phyloP scores from a whole-genome alignment of 2,797 vertebrate species.

The Pseudochirops cupreus region DNA sequence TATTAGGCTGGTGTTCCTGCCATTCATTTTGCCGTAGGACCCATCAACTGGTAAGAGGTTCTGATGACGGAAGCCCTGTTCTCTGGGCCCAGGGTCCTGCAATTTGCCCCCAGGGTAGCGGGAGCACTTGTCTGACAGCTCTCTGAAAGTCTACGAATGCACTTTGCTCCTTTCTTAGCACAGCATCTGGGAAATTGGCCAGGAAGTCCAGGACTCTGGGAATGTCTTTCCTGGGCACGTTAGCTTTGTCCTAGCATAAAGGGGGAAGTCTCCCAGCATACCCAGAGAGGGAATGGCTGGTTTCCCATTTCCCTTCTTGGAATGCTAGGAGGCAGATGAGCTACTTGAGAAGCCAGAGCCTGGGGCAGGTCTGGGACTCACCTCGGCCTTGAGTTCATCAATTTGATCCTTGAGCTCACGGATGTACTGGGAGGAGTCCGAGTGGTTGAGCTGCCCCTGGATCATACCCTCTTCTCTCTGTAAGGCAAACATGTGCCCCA shows the following conservation, averaged over 20 bases:
- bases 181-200: not conserved
- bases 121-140: not conserved
- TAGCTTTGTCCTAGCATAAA: not conserved
- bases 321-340: not conserved
- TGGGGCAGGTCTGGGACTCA: conserved; percentile 68
- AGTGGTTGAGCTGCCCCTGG: conserved; percentile 96
- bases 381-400: conserved; percentile 95
- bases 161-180: not conserved
- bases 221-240: not conserved
- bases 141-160: not conserved
- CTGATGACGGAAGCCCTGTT: not conserved
- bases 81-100: too few species aligned
- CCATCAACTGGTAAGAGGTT: not conserved
- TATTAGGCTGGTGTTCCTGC: not conserved
- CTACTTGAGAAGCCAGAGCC: not conserved
- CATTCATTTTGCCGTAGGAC: not conserved
- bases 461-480: conserved; percentile 96
- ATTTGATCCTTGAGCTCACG: conserved; percentile 95
- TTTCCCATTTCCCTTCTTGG: not conserved
- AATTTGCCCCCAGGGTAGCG: not conserved
- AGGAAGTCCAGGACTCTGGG: not conserved
- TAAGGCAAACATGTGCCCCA: not conserved
- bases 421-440: conserved; percentile 96
- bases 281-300: not conserved
- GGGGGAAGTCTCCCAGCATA: not conserved